Evolutionary conservation across 30 jellyfish, hydroid and myxozoan species (phyloP).

Genomic region (Sanderia malayensis): DNA sequence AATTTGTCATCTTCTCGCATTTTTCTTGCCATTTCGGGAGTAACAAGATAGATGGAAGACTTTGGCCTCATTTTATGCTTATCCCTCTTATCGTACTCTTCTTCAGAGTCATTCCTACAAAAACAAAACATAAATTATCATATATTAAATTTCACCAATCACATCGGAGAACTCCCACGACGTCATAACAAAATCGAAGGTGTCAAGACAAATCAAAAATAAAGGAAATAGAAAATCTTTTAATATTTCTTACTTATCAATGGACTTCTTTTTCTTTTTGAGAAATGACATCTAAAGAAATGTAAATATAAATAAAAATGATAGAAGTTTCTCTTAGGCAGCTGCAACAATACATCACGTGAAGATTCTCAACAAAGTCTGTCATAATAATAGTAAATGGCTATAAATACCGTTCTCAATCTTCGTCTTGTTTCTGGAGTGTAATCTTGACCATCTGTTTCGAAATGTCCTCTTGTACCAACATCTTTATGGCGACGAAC

Average conservation of each 20-base stretch:
- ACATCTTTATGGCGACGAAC: constrained; percentile 40
- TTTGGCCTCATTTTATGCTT: constrained; percentile 36
- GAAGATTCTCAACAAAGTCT: no score
- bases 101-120: constrained; percentile 49
- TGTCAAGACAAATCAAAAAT: no score
- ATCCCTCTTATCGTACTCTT: constrained; percentile 9
- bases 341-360: no score
- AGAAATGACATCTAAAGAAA: constrained; percentile 69
- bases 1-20: constrained; percentile 5
- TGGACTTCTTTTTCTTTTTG: constrained; percentile 57
- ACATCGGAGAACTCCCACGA: no score
- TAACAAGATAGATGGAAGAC: constrained; percentile 33
- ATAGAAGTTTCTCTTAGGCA: no score
- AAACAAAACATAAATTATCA: neutral
- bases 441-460: neutral
- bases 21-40: constrained; percentile 38
- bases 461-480: constrained; percentile 22
- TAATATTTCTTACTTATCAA: no score
- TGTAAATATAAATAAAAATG: no score
- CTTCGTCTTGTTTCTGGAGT: constrained; percentile 65
- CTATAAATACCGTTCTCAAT: constrained; percentile 24
- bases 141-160: no score
- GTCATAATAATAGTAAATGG: no score
- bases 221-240: no score
- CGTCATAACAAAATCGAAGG: no score